These are phyloP conservation scores for Gymnocephalus cernua DNA, from an alignment of 2,113 vertebrate genomes.

Conservation along the genomic window DNA sequence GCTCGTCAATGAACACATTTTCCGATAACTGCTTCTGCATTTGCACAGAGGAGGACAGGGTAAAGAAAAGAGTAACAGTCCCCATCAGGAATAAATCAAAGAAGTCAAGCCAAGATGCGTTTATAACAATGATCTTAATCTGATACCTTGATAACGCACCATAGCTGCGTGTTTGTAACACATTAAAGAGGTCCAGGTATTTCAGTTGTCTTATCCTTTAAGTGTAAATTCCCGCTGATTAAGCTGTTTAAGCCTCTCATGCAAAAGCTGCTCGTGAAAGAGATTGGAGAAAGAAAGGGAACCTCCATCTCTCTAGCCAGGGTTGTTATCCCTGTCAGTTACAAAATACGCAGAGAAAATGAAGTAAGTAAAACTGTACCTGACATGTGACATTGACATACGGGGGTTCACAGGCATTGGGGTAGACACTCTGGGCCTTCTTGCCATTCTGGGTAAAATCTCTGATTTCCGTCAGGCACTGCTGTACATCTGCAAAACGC, in stretches of 20 bases:
- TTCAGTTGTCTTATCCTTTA: constrained; percentile 6
- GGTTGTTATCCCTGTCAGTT: background rate
- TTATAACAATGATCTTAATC: constrained; percentile 12
- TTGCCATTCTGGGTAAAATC: constrained; percentile 86
- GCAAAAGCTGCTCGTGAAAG: background rate
- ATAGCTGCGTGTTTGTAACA: background rate
- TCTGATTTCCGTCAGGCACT: constrained; percentile 86
- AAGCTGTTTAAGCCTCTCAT: constrained; percentile 19
- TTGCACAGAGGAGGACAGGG: background rate
- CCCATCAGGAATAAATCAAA: background rate
- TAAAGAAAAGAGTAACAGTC: background rate
- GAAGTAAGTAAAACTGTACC: constrained; percentile 83
- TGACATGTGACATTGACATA: constrained; percentile 91
- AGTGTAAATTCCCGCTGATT: constrained; percentile 8
- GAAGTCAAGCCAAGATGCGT: background rate
- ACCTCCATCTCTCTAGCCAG: background rate
- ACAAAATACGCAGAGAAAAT: background rate
- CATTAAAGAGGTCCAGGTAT: background rate
- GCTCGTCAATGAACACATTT: constrained; percentile 86
- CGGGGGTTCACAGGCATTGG: constrained; percentile 85
- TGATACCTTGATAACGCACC: constrained; percentile 28
- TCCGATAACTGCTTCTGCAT: constrained; percentile 88
- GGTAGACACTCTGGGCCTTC: constrained; percentile 83
- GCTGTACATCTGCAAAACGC: constrained; percentile 88
- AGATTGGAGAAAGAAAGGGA: background rate